These are phyloP conservation scores for Muscicapa adusta DNA, from an alignment of 2,113 vertebrate genomes.

Conservation along the genomic window DNA sequence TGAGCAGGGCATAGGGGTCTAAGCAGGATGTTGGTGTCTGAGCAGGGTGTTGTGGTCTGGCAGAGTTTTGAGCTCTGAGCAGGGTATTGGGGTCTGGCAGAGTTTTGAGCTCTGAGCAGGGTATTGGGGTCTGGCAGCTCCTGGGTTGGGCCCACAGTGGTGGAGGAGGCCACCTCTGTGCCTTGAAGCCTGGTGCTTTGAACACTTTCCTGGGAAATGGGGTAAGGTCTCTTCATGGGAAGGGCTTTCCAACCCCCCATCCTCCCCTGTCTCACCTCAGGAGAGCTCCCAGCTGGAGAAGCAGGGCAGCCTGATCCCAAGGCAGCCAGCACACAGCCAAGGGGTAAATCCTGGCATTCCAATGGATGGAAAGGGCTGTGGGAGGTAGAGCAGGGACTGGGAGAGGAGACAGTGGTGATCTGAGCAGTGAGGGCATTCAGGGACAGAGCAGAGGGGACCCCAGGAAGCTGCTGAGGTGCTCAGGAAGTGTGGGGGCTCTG, in stretches of 20 bases:
- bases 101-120: rapidly evolving
- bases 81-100: not conserved
- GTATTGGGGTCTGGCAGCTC: not conserved
- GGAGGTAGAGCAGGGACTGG: not conserved
- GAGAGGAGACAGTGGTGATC: not conserved
- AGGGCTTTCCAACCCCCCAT: not conserved
- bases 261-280: not conserved
- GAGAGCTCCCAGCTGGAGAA: not conserved
- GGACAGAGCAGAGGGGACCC: not conserved
- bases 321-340: not conserved
- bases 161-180: not conserved
- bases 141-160: not conserved
- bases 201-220: not conserved
- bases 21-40: rapidly evolving
- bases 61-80: not conserved
- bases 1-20: not conserved
- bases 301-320: not conserved
- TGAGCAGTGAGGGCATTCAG: not conserved
- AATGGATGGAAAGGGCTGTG: not conserved
- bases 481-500: not conserved
- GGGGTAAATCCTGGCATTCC: not conserved
- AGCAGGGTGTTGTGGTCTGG: not conserved
- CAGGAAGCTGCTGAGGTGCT: not conserved
- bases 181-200: not conserved
- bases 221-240: not conserved